Percentiles rank a stretch among this genome's conserved stretches.
Conservation (phyloP, 2,113 vertebrate species). For the Aspidoscelis tigris region DNA sequence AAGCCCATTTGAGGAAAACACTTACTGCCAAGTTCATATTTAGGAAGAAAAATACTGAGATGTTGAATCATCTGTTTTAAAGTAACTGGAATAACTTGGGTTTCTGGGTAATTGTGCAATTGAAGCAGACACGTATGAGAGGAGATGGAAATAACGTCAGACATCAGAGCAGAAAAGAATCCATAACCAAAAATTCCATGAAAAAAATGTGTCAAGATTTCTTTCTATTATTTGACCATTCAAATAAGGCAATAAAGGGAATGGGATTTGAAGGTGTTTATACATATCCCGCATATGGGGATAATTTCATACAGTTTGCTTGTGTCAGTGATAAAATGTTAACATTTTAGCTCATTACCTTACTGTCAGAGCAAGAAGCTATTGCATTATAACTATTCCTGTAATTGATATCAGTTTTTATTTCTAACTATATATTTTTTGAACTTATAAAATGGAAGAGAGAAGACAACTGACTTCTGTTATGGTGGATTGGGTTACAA, state of each 20-base stretch:
- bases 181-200: neutral
- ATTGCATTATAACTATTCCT: conserved; percentile 34
- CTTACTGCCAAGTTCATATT: conserved; percentile 7
- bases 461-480: neutral
- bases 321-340: neutral
- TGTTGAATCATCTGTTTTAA: conserved; percentile 23
- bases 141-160: conserved; percentile 5
- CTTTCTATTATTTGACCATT: neutral
- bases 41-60: conserved; percentile 1
- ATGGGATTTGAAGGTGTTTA: neutral
- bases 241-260: neutral
- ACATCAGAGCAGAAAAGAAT: neutral
- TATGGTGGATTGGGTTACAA: conserved; percentile 22
- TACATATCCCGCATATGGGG: neutral
- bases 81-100: neutral
- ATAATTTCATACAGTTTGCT: neutral
- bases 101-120: conserved; percentile 12
- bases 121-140: neutral
- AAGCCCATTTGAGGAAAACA: neutral
- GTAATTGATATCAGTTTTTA: neutral
- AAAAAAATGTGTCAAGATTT: neutral
- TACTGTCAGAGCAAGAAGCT: neutral
- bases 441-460: neutral
- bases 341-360: neutral
- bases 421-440: conserved; percentile 12